Evolutionary conservation across 1,140 invertebrate species (phyloP).

Genomic region (Archivesica marissinica): DNA sequence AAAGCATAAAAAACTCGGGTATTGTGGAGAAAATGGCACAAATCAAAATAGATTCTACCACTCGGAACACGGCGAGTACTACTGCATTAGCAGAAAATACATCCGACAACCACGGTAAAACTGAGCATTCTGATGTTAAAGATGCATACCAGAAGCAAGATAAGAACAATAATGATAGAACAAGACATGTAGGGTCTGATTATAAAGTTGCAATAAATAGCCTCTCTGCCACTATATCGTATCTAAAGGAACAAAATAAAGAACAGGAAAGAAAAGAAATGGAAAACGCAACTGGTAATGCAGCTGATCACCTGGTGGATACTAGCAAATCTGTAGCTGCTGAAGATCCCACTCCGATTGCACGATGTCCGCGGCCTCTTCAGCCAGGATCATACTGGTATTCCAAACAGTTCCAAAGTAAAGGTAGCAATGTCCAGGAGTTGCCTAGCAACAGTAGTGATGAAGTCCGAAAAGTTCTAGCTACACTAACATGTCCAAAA

Average conservation of each 20-base stretch:
- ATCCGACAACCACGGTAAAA: not conserved
- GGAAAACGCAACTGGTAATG: not conserved
- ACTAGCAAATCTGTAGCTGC: not conserved
- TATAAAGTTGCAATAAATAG: slow-evolving; percentile 41
- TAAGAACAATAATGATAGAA: slow-evolving; percentile 23
- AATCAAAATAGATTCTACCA: not conserved
- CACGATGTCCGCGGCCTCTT: not conserved
- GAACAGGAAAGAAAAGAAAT: not conserved
- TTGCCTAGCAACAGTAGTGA: slow-evolving; percentile 49
- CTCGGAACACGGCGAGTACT: not conserved
- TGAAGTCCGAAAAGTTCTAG: slow-evolving; percentile 54
- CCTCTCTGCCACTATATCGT: slow-evolving; percentile 39
- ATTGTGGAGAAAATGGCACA: slow-evolving; percentile 28
- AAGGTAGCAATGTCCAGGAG: not conserved
- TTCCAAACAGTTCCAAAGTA: slow-evolving; percentile 34
- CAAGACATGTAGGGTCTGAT: not conserved
- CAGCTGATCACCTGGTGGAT: not conserved
- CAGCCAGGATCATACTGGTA: slow-evolving; percentile 60
- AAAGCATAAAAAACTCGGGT: slow-evolving; percentile 28
- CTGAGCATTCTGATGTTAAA: not conserved
- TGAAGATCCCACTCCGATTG: not conserved
- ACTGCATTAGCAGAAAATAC: not conserved
- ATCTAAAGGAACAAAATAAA: slow-evolving; percentile 29
- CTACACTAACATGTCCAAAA: slow-evolving; percentile 11
- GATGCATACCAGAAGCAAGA: not conserved